These are phyloP conservation scores for Pollenia angustigena DNA, from an alignment of 2,888 invertebrate genomes.

Conservation along the genomic window DNA sequence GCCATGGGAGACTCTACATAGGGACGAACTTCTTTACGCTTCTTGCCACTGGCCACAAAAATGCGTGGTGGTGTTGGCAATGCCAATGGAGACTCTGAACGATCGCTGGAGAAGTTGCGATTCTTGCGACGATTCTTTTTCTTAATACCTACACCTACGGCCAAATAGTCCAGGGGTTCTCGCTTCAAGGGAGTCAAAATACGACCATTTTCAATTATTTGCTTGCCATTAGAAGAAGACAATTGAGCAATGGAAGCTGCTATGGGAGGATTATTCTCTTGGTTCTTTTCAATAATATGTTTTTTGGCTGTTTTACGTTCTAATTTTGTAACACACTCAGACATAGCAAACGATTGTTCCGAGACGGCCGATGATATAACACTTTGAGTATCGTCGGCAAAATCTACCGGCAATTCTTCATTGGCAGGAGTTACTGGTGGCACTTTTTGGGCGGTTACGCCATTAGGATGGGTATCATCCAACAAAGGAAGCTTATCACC, in stretches of 20 bases:
- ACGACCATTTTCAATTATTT: slow-evolving; percentile 83
- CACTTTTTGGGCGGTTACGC: slow-evolving; percentile 84
- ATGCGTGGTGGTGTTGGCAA: slow-evolving; percentile 89
- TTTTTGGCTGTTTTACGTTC: slow-evolving; percentile 85
- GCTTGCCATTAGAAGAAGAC: slow-evolving; percentile 73
- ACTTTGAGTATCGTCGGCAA: slow-evolving; percentile 88
- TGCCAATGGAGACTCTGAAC: slow-evolving; percentile 88
- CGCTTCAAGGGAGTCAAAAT: slow-evolving; percentile 88
- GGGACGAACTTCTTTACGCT: slow-evolving; percentile 86
- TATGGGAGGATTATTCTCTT: slow-evolving; percentile 83
- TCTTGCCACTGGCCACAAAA: slow-evolving; percentile 86
- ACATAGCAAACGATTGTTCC: slow-evolving; percentile 89
- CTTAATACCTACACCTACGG: slow-evolving; percentile 87
- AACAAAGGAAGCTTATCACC: slow-evolving; percentile 90
- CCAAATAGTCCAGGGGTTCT: slow-evolving; percentile 90
- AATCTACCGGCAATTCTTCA: slow-evolving; percentile 87
- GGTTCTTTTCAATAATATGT: slow-evolving; percentile 81
- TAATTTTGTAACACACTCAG: slow-evolving; percentile 87
- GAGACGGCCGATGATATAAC: slow-evolving; percentile 91
- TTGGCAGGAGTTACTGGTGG: slow-evolving; percentile 89
- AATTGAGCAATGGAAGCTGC: slow-evolving; percentile 74
- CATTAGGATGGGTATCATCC: slow-evolving; percentile 86
- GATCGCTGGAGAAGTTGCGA: slow-evolving; percentile 85
- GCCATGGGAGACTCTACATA: slow-evolving; percentile 83
- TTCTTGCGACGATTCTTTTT: slow-evolving; percentile 89